phyloP scores from a whole-genome alignment of 2,113 vertebrate species.

The Charadrius vociferus region DNA sequence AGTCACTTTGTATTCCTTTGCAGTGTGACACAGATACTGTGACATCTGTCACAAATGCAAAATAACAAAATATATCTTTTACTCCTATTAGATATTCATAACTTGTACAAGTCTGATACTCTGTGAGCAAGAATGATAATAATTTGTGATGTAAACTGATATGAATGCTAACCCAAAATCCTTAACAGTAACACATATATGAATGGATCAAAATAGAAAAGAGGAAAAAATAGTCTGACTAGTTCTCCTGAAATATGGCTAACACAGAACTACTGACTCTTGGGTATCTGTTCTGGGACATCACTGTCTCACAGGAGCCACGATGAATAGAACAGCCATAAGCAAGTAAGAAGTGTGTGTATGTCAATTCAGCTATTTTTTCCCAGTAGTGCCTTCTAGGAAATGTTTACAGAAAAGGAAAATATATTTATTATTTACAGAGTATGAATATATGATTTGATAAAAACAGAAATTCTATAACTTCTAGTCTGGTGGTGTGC shows the following conservation, averaged over 20 bases:
- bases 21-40: background rate
- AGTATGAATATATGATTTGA: background rate
- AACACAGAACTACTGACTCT: background rate
- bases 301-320: background rate
- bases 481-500: fast-evolving
- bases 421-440: background rate
- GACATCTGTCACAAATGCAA: background rate
- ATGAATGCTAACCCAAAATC: background rate
- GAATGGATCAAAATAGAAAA: background rate
- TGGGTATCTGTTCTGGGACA: background rate
- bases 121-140: background rate
- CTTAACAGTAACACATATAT: background rate
- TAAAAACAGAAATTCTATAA: background rate
- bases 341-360: background rate
- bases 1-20: background rate
- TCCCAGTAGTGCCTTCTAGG: background rate
- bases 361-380: background rate
- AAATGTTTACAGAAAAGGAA: background rate
- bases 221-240: background rate
- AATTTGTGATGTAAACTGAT: background rate
- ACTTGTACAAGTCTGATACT: background rate
- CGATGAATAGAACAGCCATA: background rate
- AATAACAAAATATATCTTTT: background rate
- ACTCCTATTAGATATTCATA: background rate
- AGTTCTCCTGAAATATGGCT: background rate